Base-by-base conservation (phyloP, 2,888 invertebrate species). In the Drosophila siamana region DNA sequence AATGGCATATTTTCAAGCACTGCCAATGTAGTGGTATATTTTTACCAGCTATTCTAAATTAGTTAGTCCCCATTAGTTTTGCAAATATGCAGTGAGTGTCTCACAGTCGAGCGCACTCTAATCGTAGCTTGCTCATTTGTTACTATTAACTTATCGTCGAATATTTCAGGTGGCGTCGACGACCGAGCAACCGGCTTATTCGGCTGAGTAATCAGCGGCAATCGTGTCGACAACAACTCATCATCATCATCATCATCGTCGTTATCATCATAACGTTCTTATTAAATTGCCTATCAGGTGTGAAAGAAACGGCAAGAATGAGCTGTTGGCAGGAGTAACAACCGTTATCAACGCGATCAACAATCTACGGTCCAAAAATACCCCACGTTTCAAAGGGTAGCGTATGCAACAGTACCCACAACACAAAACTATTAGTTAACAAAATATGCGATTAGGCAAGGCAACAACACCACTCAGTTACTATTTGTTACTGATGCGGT, bases 261-360 rank as follows among this genome's bases (percentile, higher is more conserved):
- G 24, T 13, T 15, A 28, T 54, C 33, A 48, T 33, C 8, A 36
- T 13, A 9, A 28, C 41, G 30, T 19, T 38, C 30, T 41, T 47
- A 55, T 51, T 44, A 22, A 15, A 28, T 41, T 13, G 26, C 15
- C 51, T 56, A 78, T 78, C 78, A 60, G 44, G 47, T 78, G 52
- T 1, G 52, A 74, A 48, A 22, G 68, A 36, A 40, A 48, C 36
- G 26, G 38, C 68, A 40, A 56, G 9, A 30, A 22, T 1, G 36
- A 52, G 50, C 60, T 54, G 22, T 46, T 40, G 28, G 28, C 11
- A 11, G 30, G 30, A 30, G 33, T 26, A 36, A 4, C 33, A 26
- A 6, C 22, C 56, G 51, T 54, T 74, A 78, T 74, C 61, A 44
- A 13, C 22, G 24, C 5, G 16, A 36, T 24, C 43, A 63, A 36